phyloP scores from a whole-genome alignment of 2,888 invertebrate genomes.

The Coremacera marginata region DNA sequence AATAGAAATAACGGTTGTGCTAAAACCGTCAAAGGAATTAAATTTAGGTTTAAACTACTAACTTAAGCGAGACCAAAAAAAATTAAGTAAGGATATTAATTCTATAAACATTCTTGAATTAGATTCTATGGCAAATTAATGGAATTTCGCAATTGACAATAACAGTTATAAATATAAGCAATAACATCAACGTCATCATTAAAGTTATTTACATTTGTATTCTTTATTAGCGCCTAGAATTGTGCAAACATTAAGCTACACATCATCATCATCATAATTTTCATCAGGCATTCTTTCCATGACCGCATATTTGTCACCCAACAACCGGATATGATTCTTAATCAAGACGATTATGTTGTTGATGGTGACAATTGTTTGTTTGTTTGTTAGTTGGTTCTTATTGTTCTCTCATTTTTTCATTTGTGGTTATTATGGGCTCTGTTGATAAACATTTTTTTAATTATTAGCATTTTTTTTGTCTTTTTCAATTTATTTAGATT shows the following conservation, averaged over 20 bases:
- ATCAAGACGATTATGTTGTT: not conserved
- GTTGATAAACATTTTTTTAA: not conserved
- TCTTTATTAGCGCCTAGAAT: not conserved
- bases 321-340: conserved; percentile 24
- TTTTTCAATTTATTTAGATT: not conserved
- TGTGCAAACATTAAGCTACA: not conserved
- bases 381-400: not conserved
- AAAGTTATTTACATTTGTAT: too few relatives aligned
- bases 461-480: not conserved
- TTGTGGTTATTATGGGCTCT: not conserved
- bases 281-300: not conserved
- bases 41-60: too few relatives aligned
- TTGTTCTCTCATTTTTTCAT: not conserved
- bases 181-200: too few relatives aligned
- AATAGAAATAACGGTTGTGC: too few relatives aligned
- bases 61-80: too few relatives aligned
- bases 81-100: too few relatives aligned
- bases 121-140: too few relatives aligned
- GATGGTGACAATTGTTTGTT: not conserved
- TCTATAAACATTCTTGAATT: too few relatives aligned
- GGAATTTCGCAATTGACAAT: too few relatives aligned
- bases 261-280: not conserved
- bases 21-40: too few relatives aligned
- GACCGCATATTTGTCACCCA: conserved; percentile 5
- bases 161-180: too few relatives aligned